These are phyloP conservation scores for Aspidiotus rigidus DNA, from an alignment of 2,888 invertebrate genomes.

Conservation along the genomic window DNA sequence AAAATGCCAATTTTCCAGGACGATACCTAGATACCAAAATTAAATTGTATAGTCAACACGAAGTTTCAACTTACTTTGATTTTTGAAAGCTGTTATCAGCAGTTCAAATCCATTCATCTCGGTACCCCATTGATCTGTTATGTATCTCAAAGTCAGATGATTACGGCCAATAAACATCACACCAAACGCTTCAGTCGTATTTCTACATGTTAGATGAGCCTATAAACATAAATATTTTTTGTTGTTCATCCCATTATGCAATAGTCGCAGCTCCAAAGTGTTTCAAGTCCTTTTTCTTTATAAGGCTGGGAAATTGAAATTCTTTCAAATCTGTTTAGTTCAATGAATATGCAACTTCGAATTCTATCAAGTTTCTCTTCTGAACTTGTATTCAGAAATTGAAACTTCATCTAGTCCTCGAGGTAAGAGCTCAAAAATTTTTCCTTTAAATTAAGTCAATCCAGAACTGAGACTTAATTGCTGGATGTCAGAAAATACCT, in stretches of 20 bases:
- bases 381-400: background rate
- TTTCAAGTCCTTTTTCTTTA: background rate
- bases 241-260: no score
- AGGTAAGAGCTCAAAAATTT: background rate
- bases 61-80: constrained; percentile 66
- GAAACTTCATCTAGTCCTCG: no score
- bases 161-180: constrained; percentile 85
- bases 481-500: no score
- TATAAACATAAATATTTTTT: constrained; percentile 43
- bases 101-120: constrained; percentile 85
- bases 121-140: constrained; percentile 87
- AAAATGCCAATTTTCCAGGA: background rate
- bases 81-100: constrained; percentile 88
- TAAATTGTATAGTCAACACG: background rate
- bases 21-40: background rate
- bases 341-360: no score
- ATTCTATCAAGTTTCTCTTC: background rate
- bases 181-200: constrained; percentile 79
- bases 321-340: no score
- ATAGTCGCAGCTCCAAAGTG: no score
- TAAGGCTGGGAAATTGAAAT: background rate
- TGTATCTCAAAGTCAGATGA: constrained; percentile 87
- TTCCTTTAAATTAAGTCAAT: no score
- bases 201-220: constrained; percentile 84
- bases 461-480: no score